Evolutionary conservation across 2,797 vertebrate species (phyloP).

Genomic region (Enteromius treurensis): DNA sequence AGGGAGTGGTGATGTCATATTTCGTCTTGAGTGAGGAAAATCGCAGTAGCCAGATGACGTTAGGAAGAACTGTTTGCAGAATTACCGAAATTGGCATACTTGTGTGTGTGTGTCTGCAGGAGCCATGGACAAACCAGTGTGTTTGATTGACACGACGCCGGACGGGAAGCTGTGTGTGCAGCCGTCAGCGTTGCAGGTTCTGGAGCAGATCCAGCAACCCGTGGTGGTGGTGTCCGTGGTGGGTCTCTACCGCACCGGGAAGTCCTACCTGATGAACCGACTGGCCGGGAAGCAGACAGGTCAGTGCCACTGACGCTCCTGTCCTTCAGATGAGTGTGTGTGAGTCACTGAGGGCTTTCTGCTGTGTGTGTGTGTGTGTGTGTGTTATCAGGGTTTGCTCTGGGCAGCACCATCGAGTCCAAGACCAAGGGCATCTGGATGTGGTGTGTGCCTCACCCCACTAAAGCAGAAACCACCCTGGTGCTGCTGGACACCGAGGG

Average conservation of each 20-base stretch:
- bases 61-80: too few relatives aligned
- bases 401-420: slow-evolving; percentile 63
- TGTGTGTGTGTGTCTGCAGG: background rate
- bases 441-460: slow-evolving; percentile 67
- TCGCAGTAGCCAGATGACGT: too few relatives aligned
- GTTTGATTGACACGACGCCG: background rate
- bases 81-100: too few relatives aligned
- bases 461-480: slow-evolving; percentile 52
- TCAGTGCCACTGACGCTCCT: background rate
- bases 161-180: background rate
- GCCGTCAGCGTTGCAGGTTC: slow-evolving; percentile 35
- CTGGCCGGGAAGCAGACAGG: background rate
- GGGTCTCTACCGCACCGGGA: slow-evolving; percentile 72
- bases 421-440: slow-evolving; percentile 61
- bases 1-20: too few relatives aligned
- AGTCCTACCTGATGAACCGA: slow-evolving; percentile 63
- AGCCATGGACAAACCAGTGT: background rate
- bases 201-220: slow-evolving; percentile 64
- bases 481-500: slow-evolving; percentile 75
- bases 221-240: slow-evolving; percentile 73
- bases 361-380: too few relatives aligned
- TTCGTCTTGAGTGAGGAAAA: too few relatives aligned
- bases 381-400: slow-evolving; percentile 65
- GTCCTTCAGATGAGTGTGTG: background rate
- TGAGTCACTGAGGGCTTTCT: too few relatives aligned